These are phyloP conservation scores for Bucorvus abyssinicus DNA, from an alignment of 2,797 vertebrate genomes.

Conservation along the genomic window DNA sequence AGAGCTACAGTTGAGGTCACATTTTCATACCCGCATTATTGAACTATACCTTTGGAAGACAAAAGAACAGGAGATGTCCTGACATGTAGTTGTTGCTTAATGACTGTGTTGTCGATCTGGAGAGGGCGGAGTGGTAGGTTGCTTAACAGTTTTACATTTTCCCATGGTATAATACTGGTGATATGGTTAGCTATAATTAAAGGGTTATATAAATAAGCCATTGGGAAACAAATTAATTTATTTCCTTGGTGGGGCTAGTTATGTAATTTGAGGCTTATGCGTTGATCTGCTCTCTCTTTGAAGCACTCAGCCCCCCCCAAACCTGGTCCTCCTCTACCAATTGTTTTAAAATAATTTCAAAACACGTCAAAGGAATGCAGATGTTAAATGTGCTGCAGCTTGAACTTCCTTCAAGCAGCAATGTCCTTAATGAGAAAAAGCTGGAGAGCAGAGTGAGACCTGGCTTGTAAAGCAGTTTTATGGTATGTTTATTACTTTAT, in stretches of 20 bases:
- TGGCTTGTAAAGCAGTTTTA: constrained; percentile 63
- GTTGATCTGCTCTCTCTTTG: constrained; percentile 10
- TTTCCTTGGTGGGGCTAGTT: constrained; percentile 60
- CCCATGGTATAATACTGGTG: constrained; percentile 75
- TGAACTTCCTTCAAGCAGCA: constrained; percentile 40
- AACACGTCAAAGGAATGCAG: constrained; percentile 42
- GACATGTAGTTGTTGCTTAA: constrained; percentile 75
- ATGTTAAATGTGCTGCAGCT: constrained; percentile 40
- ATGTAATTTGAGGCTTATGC: constrained; percentile 36
- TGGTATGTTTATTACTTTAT: constrained; percentile 43
- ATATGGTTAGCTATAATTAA: constrained; percentile 77
- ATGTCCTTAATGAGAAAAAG: constrained; percentile 60
- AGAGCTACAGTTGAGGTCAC: constrained; percentile 39
- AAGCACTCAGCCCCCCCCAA: background rate
- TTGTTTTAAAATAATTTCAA: constrained; percentile 53
- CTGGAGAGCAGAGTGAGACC: constrained; percentile 35
- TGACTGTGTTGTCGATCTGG: constrained; percentile 67
- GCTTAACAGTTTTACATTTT: constrained; percentile 77
- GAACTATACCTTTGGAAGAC: constrained; percentile 58
- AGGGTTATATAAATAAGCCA: constrained; percentile 78
- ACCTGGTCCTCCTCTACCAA: background rate
- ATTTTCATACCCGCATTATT: constrained; percentile 43
- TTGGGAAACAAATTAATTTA: constrained; percentile 75
- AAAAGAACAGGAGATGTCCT: constrained; percentile 70
- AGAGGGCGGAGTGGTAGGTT: constrained; percentile 74